Evolutionary conservation across 2,888 invertebrate species (phyloP), one percentile per base, ranked within the genome.

Genomic region (Lymantria dispar): DNA sequence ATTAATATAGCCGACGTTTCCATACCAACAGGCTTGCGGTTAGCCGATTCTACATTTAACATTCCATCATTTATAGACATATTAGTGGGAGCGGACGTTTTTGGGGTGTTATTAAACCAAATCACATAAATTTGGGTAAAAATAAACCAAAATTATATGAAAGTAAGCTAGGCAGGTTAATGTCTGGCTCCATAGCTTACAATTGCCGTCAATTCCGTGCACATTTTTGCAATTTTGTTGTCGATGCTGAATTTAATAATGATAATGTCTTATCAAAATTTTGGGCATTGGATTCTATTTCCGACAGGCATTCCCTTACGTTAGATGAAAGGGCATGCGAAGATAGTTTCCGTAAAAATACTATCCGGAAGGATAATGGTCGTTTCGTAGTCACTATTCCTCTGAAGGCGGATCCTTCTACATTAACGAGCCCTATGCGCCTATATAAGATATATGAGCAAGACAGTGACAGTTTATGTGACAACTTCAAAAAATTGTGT

Each of bases 361-460:
- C 57, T 5, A 39, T 0, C 3, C 60, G 64, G 36, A 38, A 52
- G 0, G 36, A 46, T 1, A 38, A 57, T 13, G 68, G 68, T 29
- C 51, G 51, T 7, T 63, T 63, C 51, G 43, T 60, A 8, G 64
- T 68, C 1, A 59, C 58, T 0, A 54, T 63, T 11, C 66, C 66
- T 12, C 44, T 66, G 9, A 60, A 60, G 30, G 14, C 3, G 39
- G 39, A 39, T 14, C 39, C 39, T 13, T 11, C 11, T 37, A 37
- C 30, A n/a, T n/a, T n/a, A n/a, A n/a, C n/a, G n/a, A n/a, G n/a
- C n/a, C n/a, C n/a, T n/a, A n/a, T n/a, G n/a, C n/a, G n/a, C n/a
- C n/a, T n/a, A n/a, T n/a, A n/a, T n/a, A n/a, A n/a, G n/a, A n/a
- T n/a, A n/a, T n/a, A n/a, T n/a, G n/a, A n/a, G n/a, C n/a, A n/a